Percentiles rank a stretch among this genome's conserved stretches.
These are phyloP conservation scores for Drosophila kambysellisi DNA, from an alignment of 2,888 invertebrate species.

Conservation along the genomic window DNA sequence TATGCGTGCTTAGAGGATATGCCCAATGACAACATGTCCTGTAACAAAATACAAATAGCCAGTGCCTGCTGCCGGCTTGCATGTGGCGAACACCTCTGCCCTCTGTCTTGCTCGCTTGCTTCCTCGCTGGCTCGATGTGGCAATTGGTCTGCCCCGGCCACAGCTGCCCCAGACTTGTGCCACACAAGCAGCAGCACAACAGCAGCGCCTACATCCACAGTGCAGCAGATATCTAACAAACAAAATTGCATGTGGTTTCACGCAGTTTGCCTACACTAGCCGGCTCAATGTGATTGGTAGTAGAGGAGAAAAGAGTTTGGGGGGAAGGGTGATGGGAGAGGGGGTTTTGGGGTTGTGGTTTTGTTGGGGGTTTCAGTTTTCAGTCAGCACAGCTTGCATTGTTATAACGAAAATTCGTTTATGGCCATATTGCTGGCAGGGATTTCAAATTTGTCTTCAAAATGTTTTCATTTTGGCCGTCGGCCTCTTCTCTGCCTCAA, in stretches of 20 bases:
- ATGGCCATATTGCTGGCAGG: conserved; percentile 64
- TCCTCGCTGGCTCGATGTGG: conserved; percentile 4
- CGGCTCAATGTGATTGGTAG: conserved; percentile 15
- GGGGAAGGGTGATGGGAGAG: not conserved
- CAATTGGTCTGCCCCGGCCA: conserved; percentile 15
- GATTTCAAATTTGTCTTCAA: conserved; percentile 60
- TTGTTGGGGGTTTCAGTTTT: conserved; percentile 12
- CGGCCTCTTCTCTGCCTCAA: conserved; percentile 26
- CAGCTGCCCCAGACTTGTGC: conserved; percentile 14
- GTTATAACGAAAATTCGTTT: conserved; percentile 68
- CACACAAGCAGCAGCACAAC: conserved; percentile 8
- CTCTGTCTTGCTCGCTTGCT: not conserved
- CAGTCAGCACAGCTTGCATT: conserved; percentile 36
- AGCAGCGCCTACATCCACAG: conserved; percentile 32
- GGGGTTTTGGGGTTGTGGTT: not conserved
- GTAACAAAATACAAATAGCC: conserved; percentile 70
- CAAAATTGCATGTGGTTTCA: conserved; percentile 73
- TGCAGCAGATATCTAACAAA: conserved; percentile 37
- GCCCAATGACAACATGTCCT: conserved; percentile 69
- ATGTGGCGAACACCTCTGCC: conserved; percentile 58
- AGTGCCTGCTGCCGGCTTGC: conserved; percentile 37
- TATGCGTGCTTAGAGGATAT: conserved; percentile 51
- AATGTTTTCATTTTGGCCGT: conserved; percentile 15
- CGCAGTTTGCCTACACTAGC: conserved; percentile 54
- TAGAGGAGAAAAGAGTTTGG: not conserved